Percentiles rank a stretch among this genome's conserved stretches.
These are phyloP conservation scores for Nannoperca obscura DNA, from an alignment of 2,797 vertebrate species.

Conservation along the genomic window DNA sequence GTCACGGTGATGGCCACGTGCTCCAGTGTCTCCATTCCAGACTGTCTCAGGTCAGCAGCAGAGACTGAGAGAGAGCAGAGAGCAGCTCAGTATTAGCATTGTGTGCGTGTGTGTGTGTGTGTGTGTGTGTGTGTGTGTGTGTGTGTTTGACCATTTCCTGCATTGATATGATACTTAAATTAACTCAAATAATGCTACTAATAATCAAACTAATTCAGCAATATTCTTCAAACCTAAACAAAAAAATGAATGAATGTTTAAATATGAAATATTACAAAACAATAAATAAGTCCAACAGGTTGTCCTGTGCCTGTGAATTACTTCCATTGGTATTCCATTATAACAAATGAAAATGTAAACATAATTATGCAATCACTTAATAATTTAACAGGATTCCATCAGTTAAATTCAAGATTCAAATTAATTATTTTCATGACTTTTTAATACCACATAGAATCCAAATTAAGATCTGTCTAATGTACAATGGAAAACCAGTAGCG, in stretches of 20 bases:
- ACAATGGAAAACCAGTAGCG: neutral
- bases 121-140: neutral
- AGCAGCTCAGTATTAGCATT: neutral
- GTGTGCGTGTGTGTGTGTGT: neutral
- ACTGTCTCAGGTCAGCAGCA: slow-evolving; percentile 84
- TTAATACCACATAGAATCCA: neutral
- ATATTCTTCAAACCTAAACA: no score
- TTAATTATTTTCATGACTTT: neutral
- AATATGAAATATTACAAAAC: no score
- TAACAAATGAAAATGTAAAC: neutral
- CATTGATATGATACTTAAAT: neutral
- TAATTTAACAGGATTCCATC: neutral
- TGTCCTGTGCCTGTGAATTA: no score
- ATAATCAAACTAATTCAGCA: no score
- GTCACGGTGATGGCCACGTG: slow-evolving; percentile 93
- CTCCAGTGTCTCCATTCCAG: slow-evolving; percentile 94
- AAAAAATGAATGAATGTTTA: no score
- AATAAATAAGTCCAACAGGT: no score
- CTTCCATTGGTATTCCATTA: neutral
- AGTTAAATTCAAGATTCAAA: neutral
- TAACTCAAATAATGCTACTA: no score
- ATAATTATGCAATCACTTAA: neutral
- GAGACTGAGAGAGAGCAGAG: slow-evolving; percentile 83
- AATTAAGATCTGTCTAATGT: neutral
- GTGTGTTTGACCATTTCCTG: neutral